Evolutionary conservation across 2,888 invertebrate species (phyloP), one percentile per base, ranked within the genome.

Genomic region (Listrodromus nycthemerus): DNA sequence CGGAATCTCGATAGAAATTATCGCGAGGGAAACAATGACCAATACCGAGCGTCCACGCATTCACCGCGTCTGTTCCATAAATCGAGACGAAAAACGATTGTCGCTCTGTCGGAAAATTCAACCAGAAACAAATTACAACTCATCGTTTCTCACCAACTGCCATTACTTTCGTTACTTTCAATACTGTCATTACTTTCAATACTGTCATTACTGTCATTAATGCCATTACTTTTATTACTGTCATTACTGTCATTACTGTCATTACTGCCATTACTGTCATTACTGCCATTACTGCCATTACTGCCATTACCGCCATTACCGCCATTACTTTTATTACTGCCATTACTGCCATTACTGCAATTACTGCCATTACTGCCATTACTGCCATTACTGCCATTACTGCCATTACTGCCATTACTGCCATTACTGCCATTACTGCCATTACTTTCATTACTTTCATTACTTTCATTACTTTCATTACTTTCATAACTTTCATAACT

Each of bases 1-100:
- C 45, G 55, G 67, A 27, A 52, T 75, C 45, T 73, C 69, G 45
- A 24, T 27, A 6, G 41, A 70, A 75, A 55, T 80, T 83, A 80
- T 83, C 83, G 65, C 65, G 75, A 80, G 70, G 48, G 69, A 83
- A 83, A 83, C 83, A 79, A 21, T 67, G 76, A 66, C 48, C 73
- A 63, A 73, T 73, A 21, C 19, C 21, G 8, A 19, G 52, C 48
- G 33, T 33, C 61, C 45, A 63, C 73, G 19, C 5, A 1, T 5
- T 7, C 30, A 13, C 58, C 16, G 27, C 27, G 30, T 30, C 30
- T 16, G 2, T 27, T 6, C 24, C 13, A 58, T 58, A 58, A 24
- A 58, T 30, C 16, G n/a, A 27, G 58, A 58, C 16, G 30, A 21
- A 58, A n/a, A 58, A n/a, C n/a, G 27, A 30, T 58, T n/a, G 16